Conservation (phyloP, 2,113 vertebrate species). For the Mola mola region DNA sequence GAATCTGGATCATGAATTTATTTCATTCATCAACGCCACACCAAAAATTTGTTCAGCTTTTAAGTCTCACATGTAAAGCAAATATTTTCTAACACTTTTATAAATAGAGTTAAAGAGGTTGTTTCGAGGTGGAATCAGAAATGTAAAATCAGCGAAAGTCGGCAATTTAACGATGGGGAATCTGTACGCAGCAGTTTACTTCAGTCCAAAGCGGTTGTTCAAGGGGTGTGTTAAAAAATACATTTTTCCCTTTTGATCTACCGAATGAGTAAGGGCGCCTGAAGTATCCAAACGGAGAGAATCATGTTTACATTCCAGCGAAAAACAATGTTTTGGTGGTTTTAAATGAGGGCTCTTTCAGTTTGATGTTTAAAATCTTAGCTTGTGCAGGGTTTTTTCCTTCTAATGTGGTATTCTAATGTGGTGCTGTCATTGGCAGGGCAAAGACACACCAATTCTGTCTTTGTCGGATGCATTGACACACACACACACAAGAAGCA, state of each 20-base stretch:
- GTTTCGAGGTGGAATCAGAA: constrained; percentile 8
- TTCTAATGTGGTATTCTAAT: too few relatives aligned
- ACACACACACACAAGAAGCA: too few relatives aligned
- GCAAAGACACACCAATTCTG: constrained; percentile 3
- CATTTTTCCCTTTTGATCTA: too few relatives aligned
- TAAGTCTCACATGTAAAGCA: constrained; percentile 42
- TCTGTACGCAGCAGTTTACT: background rate
- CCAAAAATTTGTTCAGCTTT: constrained; percentile 39
- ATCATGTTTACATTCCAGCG: constrained; percentile 2
- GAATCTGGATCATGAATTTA: constrained; percentile 60
- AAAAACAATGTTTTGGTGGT: background rate
- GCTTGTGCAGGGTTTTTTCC: background rate
- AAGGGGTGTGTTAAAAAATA: too few relatives aligned
- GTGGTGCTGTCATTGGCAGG: constrained; percentile 21
- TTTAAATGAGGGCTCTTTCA: constrained; percentile 4
- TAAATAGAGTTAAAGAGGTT: constrained; percentile 14
- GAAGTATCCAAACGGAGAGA: too few relatives aligned
- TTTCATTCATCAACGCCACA: constrained; percentile 56
- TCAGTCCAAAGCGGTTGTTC: background rate
- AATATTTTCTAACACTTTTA: constrained; percentile 25
- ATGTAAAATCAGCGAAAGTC: constrained; percentile 3
- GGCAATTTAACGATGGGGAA: background rate
- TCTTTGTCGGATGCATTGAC: too few relatives aligned
- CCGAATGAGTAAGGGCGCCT: too few relatives aligned
- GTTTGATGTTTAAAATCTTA: background rate